A percentile compares a stretch with the other conserved stretches of the same genome.
phyloP scores from a whole-genome alignment of 2,888 invertebrate species.

The Drosophila nr. fundita region DNA sequence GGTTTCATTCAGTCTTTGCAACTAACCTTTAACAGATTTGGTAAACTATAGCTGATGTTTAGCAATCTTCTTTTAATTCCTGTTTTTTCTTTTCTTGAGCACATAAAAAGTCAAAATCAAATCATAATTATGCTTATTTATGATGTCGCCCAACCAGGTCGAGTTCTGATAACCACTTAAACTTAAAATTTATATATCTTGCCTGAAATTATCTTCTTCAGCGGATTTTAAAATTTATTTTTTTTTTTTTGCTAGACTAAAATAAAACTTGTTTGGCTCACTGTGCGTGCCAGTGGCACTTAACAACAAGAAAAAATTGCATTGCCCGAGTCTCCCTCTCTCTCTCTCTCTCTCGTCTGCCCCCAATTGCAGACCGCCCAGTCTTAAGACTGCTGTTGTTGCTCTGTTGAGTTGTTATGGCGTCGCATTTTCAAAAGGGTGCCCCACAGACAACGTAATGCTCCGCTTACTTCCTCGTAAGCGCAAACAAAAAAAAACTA shows the following conservation, averaged over 20 bases:
- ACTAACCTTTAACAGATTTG: background rate
- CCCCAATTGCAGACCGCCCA: constrained; percentile 5
- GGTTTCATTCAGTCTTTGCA: background rate
- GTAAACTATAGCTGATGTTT: background rate
- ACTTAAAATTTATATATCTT: constrained; percentile 14
- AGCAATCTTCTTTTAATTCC: background rate
- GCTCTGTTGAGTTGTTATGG: constrained; percentile 54
- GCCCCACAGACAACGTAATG: constrained; percentile 72
- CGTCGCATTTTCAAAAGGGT: constrained; percentile 63
- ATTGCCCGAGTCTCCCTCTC: constrained; percentile 28
- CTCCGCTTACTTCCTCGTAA: constrained; percentile 76
- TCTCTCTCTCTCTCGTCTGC: background rate
- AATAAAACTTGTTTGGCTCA: constrained; percentile 49
- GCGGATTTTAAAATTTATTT: background rate
- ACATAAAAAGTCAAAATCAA: background rate
- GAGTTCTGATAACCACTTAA: constrained; percentile 42
- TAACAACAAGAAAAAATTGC: constrained; percentile 37
- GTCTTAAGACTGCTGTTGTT: constrained; percentile 15
- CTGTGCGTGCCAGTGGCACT: constrained; percentile 49
- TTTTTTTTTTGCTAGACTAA: background rate
- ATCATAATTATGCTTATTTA: constrained; percentile 13
- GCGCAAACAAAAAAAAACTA: constrained; percentile 19
- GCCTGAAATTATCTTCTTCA: constrained; percentile 11
- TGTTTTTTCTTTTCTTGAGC: background rate
- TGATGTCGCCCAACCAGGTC: constrained; percentile 46